phyloP scores from a whole-genome alignment of 2,888 invertebrate genomes.

The Plebejus anna region DNA sequence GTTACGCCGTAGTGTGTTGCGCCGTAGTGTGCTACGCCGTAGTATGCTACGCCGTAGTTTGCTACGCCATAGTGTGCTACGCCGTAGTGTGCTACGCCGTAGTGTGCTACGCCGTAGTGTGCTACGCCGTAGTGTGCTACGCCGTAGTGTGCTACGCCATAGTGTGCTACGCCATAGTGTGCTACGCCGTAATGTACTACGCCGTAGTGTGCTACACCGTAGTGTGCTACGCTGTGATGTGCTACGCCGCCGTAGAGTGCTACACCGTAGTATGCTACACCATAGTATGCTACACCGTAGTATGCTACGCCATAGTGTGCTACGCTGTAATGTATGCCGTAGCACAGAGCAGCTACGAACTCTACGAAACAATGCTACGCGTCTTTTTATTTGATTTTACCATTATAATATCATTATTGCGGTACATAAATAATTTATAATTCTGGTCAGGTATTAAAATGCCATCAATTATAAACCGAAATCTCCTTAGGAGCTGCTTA shows the following conservation, averaged over 20 bases:
- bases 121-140: too few relatives aligned
- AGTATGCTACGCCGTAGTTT: too few relatives aligned
- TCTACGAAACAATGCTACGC: background rate
- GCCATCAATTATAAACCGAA: slow-evolving; percentile 17
- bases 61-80: too few relatives aligned
- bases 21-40: too few relatives aligned
- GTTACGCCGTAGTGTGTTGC: too few relatives aligned
- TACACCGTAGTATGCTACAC: background rate
- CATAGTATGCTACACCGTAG: background rate
- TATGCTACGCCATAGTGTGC: too few relatives aligned
- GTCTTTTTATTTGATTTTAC: background rate
- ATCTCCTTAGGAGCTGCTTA: slow-evolving; percentile 61
- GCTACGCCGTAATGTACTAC: too few relatives aligned
- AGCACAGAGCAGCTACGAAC: background rate
- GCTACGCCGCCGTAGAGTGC: too few relatives aligned
- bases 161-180: too few relatives aligned
- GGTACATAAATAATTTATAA: background rate
- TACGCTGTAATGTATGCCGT: background rate
- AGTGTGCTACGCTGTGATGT: background rate
- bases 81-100: too few relatives aligned
- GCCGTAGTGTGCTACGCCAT: too few relatives aligned
- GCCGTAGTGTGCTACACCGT: background rate
- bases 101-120: too few relatives aligned
- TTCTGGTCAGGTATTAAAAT: slow-evolving; percentile 8
- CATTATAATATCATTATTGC: background rate